Evolutionary conservation across 2,797 vertebrate species (phyloP), one percentile per base, ranked within the genome.

Genomic region (Lithobates pipiens): DNA sequence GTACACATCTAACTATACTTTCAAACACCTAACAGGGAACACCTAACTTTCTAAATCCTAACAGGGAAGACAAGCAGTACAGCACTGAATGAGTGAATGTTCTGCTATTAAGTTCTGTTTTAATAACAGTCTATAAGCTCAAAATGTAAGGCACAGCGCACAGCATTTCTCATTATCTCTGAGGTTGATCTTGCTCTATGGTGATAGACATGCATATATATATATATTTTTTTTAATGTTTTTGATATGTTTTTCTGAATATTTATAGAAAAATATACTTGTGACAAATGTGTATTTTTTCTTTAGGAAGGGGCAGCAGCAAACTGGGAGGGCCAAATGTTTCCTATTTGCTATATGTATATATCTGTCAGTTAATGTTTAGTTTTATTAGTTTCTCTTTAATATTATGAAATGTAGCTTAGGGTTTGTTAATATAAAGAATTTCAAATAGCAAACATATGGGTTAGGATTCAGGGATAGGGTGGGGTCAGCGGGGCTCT

Each of bases 351-450:
- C 70, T 80, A 42, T 85, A 29, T 80, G 39, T 75, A 10, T 75
- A 10, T 74, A 39, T 50, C 36, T 85, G 75, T 74, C 69, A 75
- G 77, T 68, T 75, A 68, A 80, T 80, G 76, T 80, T 80, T 73
- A 32, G 23, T 85, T 85, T 80, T 85, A 85, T 85, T 74, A 74
- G 77, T 85, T 80, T 80, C 67, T 80, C 39, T 80, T 68, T 85
- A 85, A 85, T 80, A 75, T 75, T 65, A 39, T 80, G 42, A 80
- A 68, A 18, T 80, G 76, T 80, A 39, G 32, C 57, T 67, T 80
- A 75, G 42, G 71, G 54, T 85, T 85, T 85, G 77, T 80, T 79
- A 75, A 54, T 69, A 85, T 73, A 32, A 80, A 63, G 70, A 73
- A 75, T 74, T 68, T 75, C 57, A 85, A 85, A 80, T 74, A 68